Evolutionary conservation across 2,888 invertebrate species (phyloP).

Genomic region (Pammene aurita): DNA sequence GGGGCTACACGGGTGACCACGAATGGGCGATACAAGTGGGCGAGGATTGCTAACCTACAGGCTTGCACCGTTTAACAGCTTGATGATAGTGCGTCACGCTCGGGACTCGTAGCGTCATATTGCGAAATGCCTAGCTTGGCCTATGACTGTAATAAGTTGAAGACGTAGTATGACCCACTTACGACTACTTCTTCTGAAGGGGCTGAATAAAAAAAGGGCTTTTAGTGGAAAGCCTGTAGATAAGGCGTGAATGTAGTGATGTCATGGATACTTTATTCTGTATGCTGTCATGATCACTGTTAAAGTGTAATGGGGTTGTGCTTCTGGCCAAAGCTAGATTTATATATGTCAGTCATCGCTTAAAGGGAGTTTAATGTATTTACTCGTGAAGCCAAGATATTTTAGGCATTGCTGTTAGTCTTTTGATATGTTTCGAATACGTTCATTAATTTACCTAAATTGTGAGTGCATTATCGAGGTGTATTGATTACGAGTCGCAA

Average conservation of each 20-base stretch:
- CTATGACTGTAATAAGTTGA: neutral
- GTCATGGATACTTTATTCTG: no score
- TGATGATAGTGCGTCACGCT: conserved; percentile 53
- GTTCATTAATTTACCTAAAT: neutral
- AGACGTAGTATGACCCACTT: conserved; percentile 7
- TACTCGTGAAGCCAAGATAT: neutral
- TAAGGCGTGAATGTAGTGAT: no score
- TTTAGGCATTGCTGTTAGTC: neutral
- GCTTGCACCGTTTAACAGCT: conserved; percentile 18
- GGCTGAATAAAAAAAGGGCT: neutral
- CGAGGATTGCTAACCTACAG: conserved; percentile 37
- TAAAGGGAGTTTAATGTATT: no score
- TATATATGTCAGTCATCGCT: no score
- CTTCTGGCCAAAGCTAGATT: no score
- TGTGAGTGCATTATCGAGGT: conserved; percentile 13
- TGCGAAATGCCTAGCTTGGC: neutral
- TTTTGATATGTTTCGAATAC: neutral
- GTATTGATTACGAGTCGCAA: conserved; percentile 24
- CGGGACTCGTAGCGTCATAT: conserved; percentile 31
- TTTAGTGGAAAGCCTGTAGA: no score
- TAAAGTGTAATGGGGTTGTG: no score
- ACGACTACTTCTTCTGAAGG: neutral
- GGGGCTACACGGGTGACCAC: conserved; percentile 32
- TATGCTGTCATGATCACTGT: no score
- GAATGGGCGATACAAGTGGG: conserved; percentile 35